These are phyloP conservation scores for Macaria liturata DNA, from an alignment of 2,888 invertebrate species.

Conservation along the genomic window DNA sequence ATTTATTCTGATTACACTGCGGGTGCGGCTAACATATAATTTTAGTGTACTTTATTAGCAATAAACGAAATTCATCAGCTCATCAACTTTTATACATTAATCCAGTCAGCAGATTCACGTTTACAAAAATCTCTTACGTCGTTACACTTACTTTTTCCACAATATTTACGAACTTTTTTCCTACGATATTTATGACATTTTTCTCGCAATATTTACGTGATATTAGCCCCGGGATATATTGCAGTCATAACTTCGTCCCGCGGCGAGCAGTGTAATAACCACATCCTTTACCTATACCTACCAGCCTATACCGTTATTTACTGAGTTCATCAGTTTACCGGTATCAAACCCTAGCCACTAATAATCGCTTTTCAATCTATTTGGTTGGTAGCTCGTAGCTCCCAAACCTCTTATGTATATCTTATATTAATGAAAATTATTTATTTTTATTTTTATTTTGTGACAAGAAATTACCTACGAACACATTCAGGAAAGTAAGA, in stretches of 20 bases:
- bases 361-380: too few relatives aligned
- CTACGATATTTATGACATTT: constrained; percentile 12
- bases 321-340: neutral
- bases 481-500: too few relatives aligned
- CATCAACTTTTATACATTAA: neutral
- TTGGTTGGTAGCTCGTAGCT: too few relatives aligned
- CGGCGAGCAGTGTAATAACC: constrained; percentile 20
- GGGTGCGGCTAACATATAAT: too few relatives aligned
- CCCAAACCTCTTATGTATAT: too few relatives aligned
- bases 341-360: too few relatives aligned
- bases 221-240: constrained; percentile 20
- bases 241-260: constrained; percentile 18
- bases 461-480: too few relatives aligned
- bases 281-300: constrained; percentile 2
- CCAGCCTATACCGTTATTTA: constrained; percentile 5
- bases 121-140: constrained; percentile 1
- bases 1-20: too few relatives aligned
- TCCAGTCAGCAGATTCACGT: constrained; percentile 1
- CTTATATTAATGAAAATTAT: too few relatives aligned
- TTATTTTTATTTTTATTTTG: too few relatives aligned
- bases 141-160: constrained; percentile 5
- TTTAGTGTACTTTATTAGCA: neutral
- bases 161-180: constrained; percentile 11
- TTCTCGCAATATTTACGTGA: constrained; percentile 23
- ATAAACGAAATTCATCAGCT: neutral